Conservation (phyloP, 2,113 vertebrate species). For the Alethe diademata region DNA sequence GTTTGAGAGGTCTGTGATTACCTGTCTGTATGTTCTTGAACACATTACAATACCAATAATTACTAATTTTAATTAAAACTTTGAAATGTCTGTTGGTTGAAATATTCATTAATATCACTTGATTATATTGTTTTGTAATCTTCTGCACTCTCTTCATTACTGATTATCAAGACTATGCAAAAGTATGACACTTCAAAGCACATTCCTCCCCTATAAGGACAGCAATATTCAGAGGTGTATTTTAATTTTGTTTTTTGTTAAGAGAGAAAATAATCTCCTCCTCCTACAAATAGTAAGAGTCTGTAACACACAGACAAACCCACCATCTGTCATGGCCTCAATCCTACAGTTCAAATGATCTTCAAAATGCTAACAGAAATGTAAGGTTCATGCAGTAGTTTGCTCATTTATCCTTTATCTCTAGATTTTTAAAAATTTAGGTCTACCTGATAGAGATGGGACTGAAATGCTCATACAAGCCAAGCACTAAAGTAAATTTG, state of each 20-base stretch:
- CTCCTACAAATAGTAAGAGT: neutral
- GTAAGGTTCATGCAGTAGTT: neutral
- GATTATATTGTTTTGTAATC: constrained; percentile 75
- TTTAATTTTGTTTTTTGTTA: constrained; percentile 46
- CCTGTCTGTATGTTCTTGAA: constrained; percentile 63
- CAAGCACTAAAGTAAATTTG: neutral
- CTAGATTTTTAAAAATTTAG: neutral
- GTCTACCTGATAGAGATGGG: neutral
- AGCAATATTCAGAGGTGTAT: neutral
- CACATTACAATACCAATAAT: constrained; percentile 72
- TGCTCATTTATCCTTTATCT: neutral
- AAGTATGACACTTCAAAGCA: constrained; percentile 42
- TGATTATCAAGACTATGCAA: constrained; percentile 60
- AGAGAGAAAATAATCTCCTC: neutral
- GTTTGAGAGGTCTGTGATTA: constrained; percentile 72
- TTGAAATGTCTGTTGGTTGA: constrained; percentile 69
- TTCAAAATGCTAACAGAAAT: neutral
- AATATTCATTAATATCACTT: constrained; percentile 74
- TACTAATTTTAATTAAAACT: constrained; percentile 79
- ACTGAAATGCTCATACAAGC: neutral
- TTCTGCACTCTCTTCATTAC: constrained; percentile 56
- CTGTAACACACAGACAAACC: neutral
- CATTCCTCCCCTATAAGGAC: neutral
- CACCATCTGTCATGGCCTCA: neutral
- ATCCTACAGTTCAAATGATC: neutral